Percentiles rank a stretch among this genome's conserved stretches.
phyloP scores from a whole-genome alignment of 2,113 vertebrate species.

The Seriola rivoliana region DNA sequence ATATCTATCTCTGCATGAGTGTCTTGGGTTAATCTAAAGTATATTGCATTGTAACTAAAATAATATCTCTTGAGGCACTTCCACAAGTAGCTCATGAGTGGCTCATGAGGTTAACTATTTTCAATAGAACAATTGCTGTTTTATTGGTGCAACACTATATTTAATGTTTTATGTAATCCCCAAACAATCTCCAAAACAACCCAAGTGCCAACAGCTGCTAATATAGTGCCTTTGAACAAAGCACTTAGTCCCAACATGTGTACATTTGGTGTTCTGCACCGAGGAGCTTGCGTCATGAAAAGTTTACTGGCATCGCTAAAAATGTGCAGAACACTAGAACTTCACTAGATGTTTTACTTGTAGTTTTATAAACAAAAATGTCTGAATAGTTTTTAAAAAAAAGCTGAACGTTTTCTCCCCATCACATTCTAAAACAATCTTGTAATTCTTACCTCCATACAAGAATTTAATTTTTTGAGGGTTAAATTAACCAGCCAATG shows the following conservation, averaged over 20 bases:
- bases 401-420: neutral
- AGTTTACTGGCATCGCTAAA: neutral
- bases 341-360: neutral
- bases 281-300: neutral
- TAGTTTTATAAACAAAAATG: neutral
- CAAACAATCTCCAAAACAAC: neutral
- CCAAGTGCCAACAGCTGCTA: neutral
- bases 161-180: neutral
- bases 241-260: neutral
- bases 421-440: neutral
- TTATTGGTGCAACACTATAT: neutral
- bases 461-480: neutral
- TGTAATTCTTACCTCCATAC: neutral
- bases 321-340: neutral
- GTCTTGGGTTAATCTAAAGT: neutral
- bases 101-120: constrained; percentile 1
- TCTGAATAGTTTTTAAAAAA: neutral
- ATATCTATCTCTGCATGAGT: too few relatives aligned
- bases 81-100: too few relatives aligned
- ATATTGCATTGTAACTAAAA: neutral
- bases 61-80: neutral
- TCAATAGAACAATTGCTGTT: neutral
- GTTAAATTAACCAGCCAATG: neutral
- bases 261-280: neutral
- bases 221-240: neutral